Conservation (phyloP, 2,888 invertebrate genomes). For the Hedya salicella region DNA sequence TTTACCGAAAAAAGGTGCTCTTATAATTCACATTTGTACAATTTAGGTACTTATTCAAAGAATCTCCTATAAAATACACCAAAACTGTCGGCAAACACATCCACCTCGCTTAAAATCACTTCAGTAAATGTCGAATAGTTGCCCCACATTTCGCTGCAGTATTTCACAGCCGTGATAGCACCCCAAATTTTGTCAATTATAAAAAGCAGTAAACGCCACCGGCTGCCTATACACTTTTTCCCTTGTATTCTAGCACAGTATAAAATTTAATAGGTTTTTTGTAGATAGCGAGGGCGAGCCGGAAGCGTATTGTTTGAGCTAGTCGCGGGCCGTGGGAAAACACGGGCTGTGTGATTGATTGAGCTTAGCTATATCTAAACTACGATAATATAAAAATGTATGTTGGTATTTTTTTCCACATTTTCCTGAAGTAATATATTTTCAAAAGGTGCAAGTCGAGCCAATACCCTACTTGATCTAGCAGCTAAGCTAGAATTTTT, state of each 20-base stretch:
- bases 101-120: background rate
- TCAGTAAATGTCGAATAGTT: background rate
- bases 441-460: too few relatives aligned
- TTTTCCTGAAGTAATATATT: too few relatives aligned
- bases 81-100: too few relatives aligned
- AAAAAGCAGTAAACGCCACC: background rate
- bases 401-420: too few relatives aligned
- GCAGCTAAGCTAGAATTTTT: too few relatives aligned
- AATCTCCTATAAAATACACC: too few relatives aligned
- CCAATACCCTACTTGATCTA: too few relatives aligned
- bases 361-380: slow-evolving; percentile 18
- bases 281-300: slow-evolving; percentile 6
- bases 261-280: slow-evolving; percentile 15
- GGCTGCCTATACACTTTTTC: background rate
- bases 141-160: background rate
- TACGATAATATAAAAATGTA: slow-evolving; percentile 17
- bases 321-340: slow-evolving; percentile 34
- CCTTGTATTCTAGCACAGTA: background rate
- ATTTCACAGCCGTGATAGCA: background rate
- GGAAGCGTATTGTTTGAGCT: slow-evolving; percentile 24
- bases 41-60: too few relatives aligned
- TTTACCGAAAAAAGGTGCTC: too few relatives aligned
- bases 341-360: slow-evolving; percentile 35
- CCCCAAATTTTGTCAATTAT: background rate
- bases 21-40: too few relatives aligned